A percentile compares a stretch with the other conserved stretches of the same genome.
Evolutionary conservation across 2,888 invertebrate species (phyloP).

Genomic region (Candidula unifasciata): DNA sequence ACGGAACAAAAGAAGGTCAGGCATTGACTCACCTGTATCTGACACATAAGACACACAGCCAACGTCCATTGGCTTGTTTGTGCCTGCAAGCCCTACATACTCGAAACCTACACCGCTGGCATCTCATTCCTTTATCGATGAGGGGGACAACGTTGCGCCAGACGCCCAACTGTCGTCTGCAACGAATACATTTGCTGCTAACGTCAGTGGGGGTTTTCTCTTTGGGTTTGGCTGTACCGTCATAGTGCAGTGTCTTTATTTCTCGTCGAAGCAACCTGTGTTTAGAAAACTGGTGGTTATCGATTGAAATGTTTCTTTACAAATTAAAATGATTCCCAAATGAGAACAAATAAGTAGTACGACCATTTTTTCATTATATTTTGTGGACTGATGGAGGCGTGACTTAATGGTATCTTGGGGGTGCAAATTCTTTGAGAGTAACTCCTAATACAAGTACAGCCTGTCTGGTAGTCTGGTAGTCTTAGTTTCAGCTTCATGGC

Average conservation of each 20-base stretch:
- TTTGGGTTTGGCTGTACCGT: background rate
- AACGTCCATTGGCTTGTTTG: conserved; percentile 33
- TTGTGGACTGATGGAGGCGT: too few relatives aligned
- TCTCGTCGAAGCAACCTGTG: conserved; percentile 22
- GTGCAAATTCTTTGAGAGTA: too few relatives aligned
- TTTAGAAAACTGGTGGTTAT: too few relatives aligned
- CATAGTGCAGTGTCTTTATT: background rate
- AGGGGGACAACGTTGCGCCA: conserved; percentile 10
- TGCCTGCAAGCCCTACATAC: conserved; percentile 26
- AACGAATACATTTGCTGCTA: conserved; percentile 18
- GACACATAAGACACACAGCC: conserved; percentile 28
- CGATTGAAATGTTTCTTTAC: too few relatives aligned
- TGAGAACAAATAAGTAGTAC: too few relatives aligned
- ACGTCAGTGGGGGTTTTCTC: background rate
- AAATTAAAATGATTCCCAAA: too few relatives aligned
- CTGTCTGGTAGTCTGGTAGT: too few relatives aligned
- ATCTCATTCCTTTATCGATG: conserved; percentile 5
- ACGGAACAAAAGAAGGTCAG: background rate
- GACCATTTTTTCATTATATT: too few relatives aligned
- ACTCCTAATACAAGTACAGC: too few relatives aligned
- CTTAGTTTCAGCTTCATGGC: too few relatives aligned
- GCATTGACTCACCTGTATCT: conserved; percentile 2
- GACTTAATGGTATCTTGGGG: too few relatives aligned
- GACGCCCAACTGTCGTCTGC: background rate
- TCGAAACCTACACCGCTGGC: background rate